Percentiles rank a stretch among this genome's conserved stretches.
Evolutionary conservation across 2,888 invertebrate genomes (phyloP).

Genomic region (Autographa gamma): DNA sequence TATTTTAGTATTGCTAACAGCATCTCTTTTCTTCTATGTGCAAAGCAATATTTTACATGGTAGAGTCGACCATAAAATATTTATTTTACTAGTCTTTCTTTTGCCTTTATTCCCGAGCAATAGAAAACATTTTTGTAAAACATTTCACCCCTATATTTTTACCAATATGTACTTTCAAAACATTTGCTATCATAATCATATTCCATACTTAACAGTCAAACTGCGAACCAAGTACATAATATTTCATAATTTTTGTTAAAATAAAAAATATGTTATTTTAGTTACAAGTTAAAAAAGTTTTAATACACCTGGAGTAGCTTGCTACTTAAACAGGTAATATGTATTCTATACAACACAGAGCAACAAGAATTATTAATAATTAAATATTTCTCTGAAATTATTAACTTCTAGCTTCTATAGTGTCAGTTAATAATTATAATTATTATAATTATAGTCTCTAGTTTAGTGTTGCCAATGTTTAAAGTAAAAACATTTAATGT

Average conservation of each 20-base stretch:
- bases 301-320: constrained; percentile 38
- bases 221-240: constrained; percentile 15
- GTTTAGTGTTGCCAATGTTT: constrained; percentile 10
- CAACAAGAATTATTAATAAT: constrained; percentile 48
- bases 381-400: constrained; percentile 51
- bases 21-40: too few relatives aligned
- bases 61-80: too few relatives aligned
- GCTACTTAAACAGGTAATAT: constrained; percentile 47
- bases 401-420: constrained; percentile 28
- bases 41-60: too few relatives aligned
- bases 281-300: constrained; percentile 31
- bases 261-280: constrained; percentile 39
- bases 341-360: constrained; percentile 41
- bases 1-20: too few relatives aligned
- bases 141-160: too few relatives aligned
- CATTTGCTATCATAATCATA: constrained; percentile 2
- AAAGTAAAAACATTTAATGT: not conserved
- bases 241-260: constrained; percentile 37
- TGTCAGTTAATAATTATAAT: constrained; percentile 26
- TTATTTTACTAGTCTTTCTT: too few relatives aligned
- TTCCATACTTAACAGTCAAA: constrained; percentile 12
- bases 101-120: too few relatives aligned
- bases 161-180: too few relatives aligned
- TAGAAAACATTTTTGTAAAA: too few relatives aligned
- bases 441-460: not conserved